Evolutionary conservation across 2,797 vertebrate genomes (phyloP), one percentile per base, ranked within the genome.

Genomic region (Falco rusticolus): DNA sequence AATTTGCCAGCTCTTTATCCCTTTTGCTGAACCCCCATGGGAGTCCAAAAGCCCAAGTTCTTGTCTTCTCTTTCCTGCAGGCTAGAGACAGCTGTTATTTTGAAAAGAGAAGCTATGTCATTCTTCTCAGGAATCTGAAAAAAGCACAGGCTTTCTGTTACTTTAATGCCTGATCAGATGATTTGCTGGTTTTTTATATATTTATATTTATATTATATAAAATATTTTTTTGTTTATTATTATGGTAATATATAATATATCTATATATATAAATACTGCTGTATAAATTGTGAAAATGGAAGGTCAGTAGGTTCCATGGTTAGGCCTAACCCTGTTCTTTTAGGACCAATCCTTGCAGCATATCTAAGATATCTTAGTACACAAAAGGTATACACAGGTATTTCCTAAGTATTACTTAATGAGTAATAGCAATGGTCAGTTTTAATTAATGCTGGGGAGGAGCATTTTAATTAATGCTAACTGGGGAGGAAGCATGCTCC

Each of bases 31-130:
- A 15, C 41, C 28, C n/a, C 57, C 71, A 8, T 37, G 16, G 28
- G 71, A 94, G 69, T 68, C 50, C 82, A 87, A 75, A 86, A 94
- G 25, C 37, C 39, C 68, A 43, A 54, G 34, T 87, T 78, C 50
- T 87, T 59, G 69, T 90, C 74, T 85, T 83, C 59, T 84, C 26
- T 93, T 95, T 90, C 71, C 68, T 90, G 61, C 88, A 84, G 74
- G 91, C 75, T 77, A 95, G 48, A 77, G 45, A 57, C 84, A 96
- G 94, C 78, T 95, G 92, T 92, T 97, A 95, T 90, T 94, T 95
- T 92, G 91, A 83, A 93, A 56, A 92, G 61, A 89, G 64, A 88
- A 39, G n/a, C 83, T 96, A 6, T 65, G 59, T 76, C 20, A 20
- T 72, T 84, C 53, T 94, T 72, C 78, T 93, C 64, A 81, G 78